Conservation (phyloP, 2,797 vertebrate genomes). For the Schizopygopsis malacanthus region DNA sequence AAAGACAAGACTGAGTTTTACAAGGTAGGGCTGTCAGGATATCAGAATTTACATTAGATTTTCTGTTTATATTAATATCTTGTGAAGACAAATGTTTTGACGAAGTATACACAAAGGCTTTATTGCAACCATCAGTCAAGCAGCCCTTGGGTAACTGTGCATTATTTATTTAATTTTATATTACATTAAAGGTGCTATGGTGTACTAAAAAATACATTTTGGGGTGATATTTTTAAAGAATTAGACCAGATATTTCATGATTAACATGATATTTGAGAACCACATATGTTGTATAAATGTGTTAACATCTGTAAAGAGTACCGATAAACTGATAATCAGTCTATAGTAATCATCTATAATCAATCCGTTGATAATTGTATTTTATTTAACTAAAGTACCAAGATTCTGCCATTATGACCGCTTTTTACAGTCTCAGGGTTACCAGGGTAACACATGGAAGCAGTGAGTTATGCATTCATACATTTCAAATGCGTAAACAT, state of each 20-base stretch:
- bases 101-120: not conserved
- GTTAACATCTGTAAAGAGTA: not conserved
- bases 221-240: not conserved
- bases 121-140: not conserved
- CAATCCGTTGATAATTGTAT: not conserved
- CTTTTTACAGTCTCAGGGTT: not conserved
- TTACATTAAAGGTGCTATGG: not conserved
- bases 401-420: not conserved
- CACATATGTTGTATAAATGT: not conserved
- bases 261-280: not conserved
- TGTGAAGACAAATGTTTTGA: not conserved
- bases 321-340: not conserved
- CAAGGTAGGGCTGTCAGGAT: not conserved
- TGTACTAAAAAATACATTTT: not conserved
- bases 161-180: not conserved
- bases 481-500: not conserved
- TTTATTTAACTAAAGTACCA: not conserved
- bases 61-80: not conserved
- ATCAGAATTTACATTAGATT: not conserved
- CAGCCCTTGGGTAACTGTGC: not conserved
- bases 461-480: not conserved
- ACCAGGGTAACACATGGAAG: not conserved
- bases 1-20: constrained; percentile 2
- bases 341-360: not conserved
- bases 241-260: not conserved